Conservation (phyloP, 2,888 invertebrate species). For the Ophion costatus region DNA sequence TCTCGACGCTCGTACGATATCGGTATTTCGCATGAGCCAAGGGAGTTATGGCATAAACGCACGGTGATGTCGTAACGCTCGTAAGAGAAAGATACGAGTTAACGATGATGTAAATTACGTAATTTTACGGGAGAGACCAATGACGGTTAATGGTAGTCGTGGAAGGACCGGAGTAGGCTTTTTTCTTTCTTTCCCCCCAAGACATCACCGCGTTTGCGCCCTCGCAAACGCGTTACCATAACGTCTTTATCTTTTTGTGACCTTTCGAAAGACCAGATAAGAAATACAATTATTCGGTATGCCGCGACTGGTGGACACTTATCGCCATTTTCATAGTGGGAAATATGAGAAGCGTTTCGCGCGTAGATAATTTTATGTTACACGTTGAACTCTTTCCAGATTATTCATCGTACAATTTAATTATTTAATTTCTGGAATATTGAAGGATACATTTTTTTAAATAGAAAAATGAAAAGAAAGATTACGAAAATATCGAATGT, state of each 20-base stretch:
- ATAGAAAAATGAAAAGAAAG: neutral
- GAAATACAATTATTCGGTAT: conserved; percentile 4
- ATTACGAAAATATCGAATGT: neutral
- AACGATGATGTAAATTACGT: conserved; percentile 67
- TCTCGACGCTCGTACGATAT: conserved; percentile 12
- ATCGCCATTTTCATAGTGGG: neutral
- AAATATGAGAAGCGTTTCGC: neutral
- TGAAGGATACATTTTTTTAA: conserved; percentile 1
- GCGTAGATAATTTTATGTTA: neutral
- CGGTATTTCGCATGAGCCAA: conserved; percentile 43
- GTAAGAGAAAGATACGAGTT: conserved; percentile 50
- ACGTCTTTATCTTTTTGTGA: neutral
- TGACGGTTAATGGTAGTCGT: conserved; percentile 39
- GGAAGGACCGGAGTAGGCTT: conserved; percentile 23
- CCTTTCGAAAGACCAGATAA: neutral
- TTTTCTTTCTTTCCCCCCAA: conserved; percentile 25
- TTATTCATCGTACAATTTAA: neutral
- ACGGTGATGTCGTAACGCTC: conserved; percentile 48
- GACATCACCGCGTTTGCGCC: neutral
- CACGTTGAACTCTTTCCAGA: neutral
- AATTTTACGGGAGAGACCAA: conserved; percentile 48
- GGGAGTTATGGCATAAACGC: conserved; percentile 44
- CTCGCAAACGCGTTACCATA: neutral
- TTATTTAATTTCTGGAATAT: neutral
- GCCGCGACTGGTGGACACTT: neutral